These are phyloP conservation scores for Amphiura filiformis DNA, from an alignment of 35 echinoderm and acorn worm genomes.

Conservation along the genomic window DNA sequence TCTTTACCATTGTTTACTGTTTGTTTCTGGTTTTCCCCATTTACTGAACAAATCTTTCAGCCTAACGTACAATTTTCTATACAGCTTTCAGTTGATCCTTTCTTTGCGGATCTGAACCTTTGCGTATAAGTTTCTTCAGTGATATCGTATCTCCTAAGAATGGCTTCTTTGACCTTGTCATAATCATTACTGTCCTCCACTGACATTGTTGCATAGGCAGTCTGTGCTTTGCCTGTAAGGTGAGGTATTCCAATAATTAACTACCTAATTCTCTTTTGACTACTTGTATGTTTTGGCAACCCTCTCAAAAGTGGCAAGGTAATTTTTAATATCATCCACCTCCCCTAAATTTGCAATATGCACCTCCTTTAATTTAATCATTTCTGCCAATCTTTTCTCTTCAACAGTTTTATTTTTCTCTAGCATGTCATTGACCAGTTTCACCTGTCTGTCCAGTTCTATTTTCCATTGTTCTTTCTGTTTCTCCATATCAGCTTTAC, in stretches of 20 bases:
- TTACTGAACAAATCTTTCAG: background rate
- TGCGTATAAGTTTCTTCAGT: conserved; percentile 25
- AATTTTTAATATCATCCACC: conserved; percentile 2
- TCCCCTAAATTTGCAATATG: conserved; percentile 1
- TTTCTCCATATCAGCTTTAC: background rate
- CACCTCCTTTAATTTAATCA: conserved; percentile 9
- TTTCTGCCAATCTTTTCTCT: background rate
- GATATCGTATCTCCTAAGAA: conserved; percentile 17
- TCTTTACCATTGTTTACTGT: too few species aligned
- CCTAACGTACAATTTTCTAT: background rate
- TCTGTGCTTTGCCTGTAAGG: conserved; percentile 14
- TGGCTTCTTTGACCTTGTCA: conserved; percentile 28
- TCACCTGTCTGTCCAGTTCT: background rate
- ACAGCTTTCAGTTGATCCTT: background rate
- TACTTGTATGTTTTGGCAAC: background rate
- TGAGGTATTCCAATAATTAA: background rate
- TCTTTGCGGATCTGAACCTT: conserved; percentile 2
- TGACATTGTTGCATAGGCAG: conserved; percentile 9
- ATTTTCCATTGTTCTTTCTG: background rate
- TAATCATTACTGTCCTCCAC: background rate
- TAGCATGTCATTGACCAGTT: background rate
- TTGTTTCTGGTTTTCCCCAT: background rate
- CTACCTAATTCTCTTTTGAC: conserved; percentile 2
- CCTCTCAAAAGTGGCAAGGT: conserved; percentile 10
- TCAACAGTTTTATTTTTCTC: background rate